Percentiles rank a stretch among this genome's conserved stretches.
phyloP scores from a whole-genome alignment of 2,797 vertebrate genomes.

The Danio albolineatus region DNA sequence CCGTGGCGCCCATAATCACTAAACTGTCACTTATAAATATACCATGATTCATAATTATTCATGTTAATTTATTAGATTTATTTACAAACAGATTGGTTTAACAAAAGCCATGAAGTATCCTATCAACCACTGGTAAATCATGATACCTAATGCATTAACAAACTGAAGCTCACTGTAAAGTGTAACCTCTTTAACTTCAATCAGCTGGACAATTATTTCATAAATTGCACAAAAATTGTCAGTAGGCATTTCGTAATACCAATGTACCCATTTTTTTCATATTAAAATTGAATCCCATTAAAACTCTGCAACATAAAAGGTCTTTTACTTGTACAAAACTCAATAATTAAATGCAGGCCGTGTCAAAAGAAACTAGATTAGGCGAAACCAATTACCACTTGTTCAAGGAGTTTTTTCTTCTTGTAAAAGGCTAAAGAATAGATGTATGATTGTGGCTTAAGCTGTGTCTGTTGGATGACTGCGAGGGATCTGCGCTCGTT shows the following conservation, averaged over 20 bases:
- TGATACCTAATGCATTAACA: background rate
- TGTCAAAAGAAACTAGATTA: slow-evolving; percentile 66
- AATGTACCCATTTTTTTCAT: slow-evolving; percentile 45
- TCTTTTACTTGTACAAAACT: slow-evolving; percentile 57
- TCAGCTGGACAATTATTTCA: background rate
- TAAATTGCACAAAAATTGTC: background rate
- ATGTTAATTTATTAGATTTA: too few species aligned
- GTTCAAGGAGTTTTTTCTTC: slow-evolving; percentile 59
- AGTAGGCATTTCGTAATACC: slow-evolving; percentile 28
- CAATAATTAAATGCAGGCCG: slow-evolving; percentile 63
- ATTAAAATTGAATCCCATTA: slow-evolving; percentile 55
- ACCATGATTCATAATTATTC: background rate
- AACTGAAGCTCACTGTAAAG: background rate
- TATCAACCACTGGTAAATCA: background rate
- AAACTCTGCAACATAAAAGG: slow-evolving; percentile 54
- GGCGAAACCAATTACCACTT: slow-evolving; percentile 65
- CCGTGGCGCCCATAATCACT: too few species aligned
- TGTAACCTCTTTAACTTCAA: background rate
- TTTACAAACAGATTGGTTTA: background rate
- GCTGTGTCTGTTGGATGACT: slow-evolving; percentile 56
- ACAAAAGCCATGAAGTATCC: background rate
- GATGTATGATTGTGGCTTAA: slow-evolving; percentile 65
- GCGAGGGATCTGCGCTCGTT: slow-evolving; percentile 51
- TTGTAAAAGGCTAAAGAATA: slow-evolving; percentile 61
- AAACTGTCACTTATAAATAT: background rate